Evolutionary conservation across 2,797 vertebrate species (phyloP), one percentile per base, ranked within the genome.

Genomic region (Perodicticus potto): DNA sequence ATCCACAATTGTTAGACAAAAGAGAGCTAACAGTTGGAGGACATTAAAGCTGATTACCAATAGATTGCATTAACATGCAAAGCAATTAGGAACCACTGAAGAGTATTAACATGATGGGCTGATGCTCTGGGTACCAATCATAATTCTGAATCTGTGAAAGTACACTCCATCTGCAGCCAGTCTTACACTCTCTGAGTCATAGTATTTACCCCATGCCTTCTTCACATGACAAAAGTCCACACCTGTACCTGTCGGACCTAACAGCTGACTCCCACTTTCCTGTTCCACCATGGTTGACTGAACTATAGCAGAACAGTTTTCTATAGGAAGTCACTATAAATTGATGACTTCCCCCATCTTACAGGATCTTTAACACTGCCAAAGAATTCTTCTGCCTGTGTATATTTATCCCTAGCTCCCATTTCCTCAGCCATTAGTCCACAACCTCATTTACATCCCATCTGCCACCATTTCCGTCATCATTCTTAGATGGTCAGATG

Each of bases 11-110:
- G 73, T 89, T 92, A 89, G 87, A 86, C 45, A 81, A 95, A 97
- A 94, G 83, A 85, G 73, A 94, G 45, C 83, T 86, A 92, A 77
- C 74, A 96, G 92, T 94, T 97, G 86, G 94, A 94, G 81, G 86
- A 89, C 61, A 94, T 93, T 89, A 95, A 84, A 93, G 72, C 76
- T 96, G 76, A 97, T 95, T 96, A 74, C 76, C 67, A 94, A 89
- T 95, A 61, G 76, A 93, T 72, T 85, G 61, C 84, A 95, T 95
- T 96, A 97, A 70, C 86, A 96, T 82, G 86, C 84, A 94, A 95
- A 97, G 43, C 94, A 95, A 94, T 93, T 89, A 93, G 74, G 72
- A 95, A 80, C 20, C 27, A 37, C 83, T 78, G 61, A 91, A 95
- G 63, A 91, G 63, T 86, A 63, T 80, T 73, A 77, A 23, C n/a